Percentiles rank a stretch among this genome's conserved stretches.
phyloP scores from a whole-genome alignment of 2,113 vertebrate species.

The Bungarus multicinctus region DNA sequence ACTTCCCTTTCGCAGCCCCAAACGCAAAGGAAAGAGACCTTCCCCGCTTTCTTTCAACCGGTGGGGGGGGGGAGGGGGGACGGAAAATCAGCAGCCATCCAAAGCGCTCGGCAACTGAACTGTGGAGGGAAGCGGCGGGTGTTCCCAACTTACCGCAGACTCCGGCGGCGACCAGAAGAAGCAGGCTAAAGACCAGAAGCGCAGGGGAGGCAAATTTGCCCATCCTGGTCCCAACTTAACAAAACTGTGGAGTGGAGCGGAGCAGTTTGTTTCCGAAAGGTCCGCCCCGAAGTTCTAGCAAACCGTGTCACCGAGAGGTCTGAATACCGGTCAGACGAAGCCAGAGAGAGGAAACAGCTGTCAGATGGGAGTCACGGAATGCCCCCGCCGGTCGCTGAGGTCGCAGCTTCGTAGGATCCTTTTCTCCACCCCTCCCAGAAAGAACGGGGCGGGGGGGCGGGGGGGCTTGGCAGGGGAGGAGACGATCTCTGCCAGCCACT shows the following conservation, averaged over 20 bases:
- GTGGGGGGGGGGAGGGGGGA: rapidly evolving
- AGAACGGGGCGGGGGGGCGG: not conserved
- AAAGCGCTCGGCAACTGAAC: not conserved
- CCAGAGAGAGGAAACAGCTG: constrained; percentile 44
- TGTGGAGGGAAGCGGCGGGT: not conserved
- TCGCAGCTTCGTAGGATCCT: not conserved
- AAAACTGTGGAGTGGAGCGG: rapidly evolving
- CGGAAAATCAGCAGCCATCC: not conserved
- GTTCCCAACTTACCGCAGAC: constrained; percentile 41
- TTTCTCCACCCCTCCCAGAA: not conserved
- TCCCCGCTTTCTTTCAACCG: not conserved
- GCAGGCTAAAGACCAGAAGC: not conserved
- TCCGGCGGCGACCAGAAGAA: constrained; percentile 13
- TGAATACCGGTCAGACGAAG: not conserved
- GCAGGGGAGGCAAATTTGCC: rapidly evolving
- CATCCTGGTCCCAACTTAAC: constrained; percentile 22
- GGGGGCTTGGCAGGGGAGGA: not conserved
- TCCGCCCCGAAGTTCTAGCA: not conserved
- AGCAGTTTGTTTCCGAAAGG: not conserved
- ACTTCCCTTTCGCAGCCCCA: not conserved
- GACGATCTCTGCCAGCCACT: not conserved
- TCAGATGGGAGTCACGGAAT: not conserved
- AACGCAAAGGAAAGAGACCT: not conserved
- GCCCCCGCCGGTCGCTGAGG: constrained; percentile 21
- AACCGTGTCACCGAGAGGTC: not conserved